A percentile compares a stretch with the other conserved stretches of the same genome.
Conservation (phyloP, 2,113 vertebrate species). For the Corythoichthys intestinalis region DNA sequence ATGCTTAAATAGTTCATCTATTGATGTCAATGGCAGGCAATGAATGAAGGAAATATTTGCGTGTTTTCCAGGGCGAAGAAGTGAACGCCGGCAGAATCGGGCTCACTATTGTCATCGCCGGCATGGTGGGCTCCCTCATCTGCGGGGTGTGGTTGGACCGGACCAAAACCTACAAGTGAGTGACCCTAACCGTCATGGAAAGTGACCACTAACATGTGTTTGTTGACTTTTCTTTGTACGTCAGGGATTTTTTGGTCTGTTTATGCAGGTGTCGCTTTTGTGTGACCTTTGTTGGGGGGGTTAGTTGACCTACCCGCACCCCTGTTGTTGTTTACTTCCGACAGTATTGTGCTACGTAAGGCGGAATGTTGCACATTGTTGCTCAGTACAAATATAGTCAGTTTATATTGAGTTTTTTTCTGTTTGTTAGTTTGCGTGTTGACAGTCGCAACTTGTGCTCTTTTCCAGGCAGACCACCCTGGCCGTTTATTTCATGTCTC, state of each 20-base stretch:
- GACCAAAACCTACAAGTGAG: conserved; percentile 96
- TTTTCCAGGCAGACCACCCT: conserved; percentile 84
- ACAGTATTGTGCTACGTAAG: conserved; percentile 2
- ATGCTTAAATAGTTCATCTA: no score
- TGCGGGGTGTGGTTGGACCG: conserved; percentile 92
- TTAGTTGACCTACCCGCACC: neutral
- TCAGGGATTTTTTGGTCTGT: conserved; percentile 15
- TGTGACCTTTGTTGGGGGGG: neutral
- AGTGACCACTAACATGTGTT: neutral
- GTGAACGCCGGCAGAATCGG: conserved; percentile 95
- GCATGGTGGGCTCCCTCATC: conserved; percentile 89
- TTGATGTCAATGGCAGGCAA: no score
- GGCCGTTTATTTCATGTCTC: conserved; percentile 82
- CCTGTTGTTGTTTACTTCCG: conserved; percentile 8
- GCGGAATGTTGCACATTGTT: neutral
- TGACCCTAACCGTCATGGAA: neutral
- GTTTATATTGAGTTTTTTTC: no score
- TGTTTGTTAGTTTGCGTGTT: neutral
- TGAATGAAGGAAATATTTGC: neutral
- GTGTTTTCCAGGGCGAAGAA: conserved; percentile 80
- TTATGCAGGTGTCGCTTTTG: conserved; percentile 40
- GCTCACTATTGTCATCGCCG: conserved; percentile 87
- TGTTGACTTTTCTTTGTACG: conserved; percentile 3
- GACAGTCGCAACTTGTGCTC: neutral
- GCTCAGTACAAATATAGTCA: no score